Percentiles rank a stretch among this genome's conserved stretches.
Evolutionary conservation across 1,140 invertebrate species (phyloP).

Genomic region (Macrobrachium rosenbergii): DNA sequence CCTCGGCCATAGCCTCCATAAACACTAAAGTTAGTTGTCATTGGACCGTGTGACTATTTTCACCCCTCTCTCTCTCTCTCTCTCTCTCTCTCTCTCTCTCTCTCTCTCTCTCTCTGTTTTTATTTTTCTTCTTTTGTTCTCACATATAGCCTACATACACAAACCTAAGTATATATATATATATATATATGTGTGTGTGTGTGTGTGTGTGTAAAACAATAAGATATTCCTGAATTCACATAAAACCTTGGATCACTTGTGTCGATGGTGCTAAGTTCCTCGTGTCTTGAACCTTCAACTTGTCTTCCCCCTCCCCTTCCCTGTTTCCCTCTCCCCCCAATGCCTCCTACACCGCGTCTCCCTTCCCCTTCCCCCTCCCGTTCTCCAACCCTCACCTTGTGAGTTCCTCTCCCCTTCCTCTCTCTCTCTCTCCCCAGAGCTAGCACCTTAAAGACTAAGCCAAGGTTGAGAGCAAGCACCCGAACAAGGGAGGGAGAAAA

Average conservation of each 20-base stretch:
- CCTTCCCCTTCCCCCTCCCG: constrained; percentile 5
- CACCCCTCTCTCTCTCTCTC: too few species aligned
- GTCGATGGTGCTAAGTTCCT: too few species aligned
- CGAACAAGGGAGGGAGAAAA: not conserved
- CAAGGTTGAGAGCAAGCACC: not conserved
- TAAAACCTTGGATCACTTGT: too few species aligned
- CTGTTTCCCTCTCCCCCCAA: not conserved
- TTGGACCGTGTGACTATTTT: too few species aligned
- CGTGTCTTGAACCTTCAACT: too few species aligned
- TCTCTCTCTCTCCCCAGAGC: not conserved
- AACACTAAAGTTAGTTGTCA: too few species aligned
- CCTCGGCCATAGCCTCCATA: too few species aligned
- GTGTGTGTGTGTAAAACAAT: not conserved
- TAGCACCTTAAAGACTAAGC: not conserved
- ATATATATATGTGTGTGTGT: constrained; percentile 42
- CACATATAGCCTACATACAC: not conserved
- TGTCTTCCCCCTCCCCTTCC: not conserved
- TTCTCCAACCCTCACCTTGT: not conserved
- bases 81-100: too few species aligned
- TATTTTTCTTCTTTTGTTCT: too few species aligned
- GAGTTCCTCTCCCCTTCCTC: not conserved
- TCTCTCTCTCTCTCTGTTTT: too few species aligned
- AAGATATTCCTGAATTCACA: too few species aligned
- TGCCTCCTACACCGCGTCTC: constrained; percentile 2
- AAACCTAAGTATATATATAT: constrained; percentile 42